Base-by-base conservation (phyloP, 2,797 vertebrate species). In the Lates japonicus region DNA sequence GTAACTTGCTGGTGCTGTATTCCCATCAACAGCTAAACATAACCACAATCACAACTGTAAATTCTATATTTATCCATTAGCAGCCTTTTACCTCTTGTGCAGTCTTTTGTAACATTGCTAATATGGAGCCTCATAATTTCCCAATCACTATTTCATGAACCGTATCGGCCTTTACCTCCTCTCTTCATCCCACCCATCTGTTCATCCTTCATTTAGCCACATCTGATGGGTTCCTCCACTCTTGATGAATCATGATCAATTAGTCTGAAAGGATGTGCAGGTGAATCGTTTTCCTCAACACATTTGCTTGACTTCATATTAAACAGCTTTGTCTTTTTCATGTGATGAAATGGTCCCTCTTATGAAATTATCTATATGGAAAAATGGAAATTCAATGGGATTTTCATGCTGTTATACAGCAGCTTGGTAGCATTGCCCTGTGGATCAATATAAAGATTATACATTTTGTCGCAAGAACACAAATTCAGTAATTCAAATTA, bases 101-200 rank as follows among this genome's bases (percentile, higher is more conserved):
- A 51, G 55, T 29, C 33, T 58, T 55, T 70, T 20, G 66, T 33
- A 48, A 25, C 37, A 3, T 20, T 37, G 44, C 22, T 13, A 62
- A 41, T 22, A 20, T 3, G 25, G 46, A 69, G 52, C 52, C 29
- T 60, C 42, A n/a, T 62, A 7, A 39, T 77, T 62, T 49, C 31
- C 16, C 22, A 31, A 52, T 76, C 64, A 49, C 5, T 22, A 17
- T 48, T 79, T 74, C 54, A 76, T 39, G 42, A 66, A 33, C 63
- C 5, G 22, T 9, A 13, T 63, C 25, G 5, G 12, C 44, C 22
- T 70, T 49, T 49, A 9, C 25, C 60, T 46, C 35, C 41, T 29
- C 48, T 33, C 35, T 25, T 52, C 46, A 22, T 57, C 57, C 46
- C n/a, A 1, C 14, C 31, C 66, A 55, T 49, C 74, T 64, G 66